Evolutionary conservation across 2,797 vertebrate species (phyloP).

Genomic region (Sebastes cheni): DNA sequence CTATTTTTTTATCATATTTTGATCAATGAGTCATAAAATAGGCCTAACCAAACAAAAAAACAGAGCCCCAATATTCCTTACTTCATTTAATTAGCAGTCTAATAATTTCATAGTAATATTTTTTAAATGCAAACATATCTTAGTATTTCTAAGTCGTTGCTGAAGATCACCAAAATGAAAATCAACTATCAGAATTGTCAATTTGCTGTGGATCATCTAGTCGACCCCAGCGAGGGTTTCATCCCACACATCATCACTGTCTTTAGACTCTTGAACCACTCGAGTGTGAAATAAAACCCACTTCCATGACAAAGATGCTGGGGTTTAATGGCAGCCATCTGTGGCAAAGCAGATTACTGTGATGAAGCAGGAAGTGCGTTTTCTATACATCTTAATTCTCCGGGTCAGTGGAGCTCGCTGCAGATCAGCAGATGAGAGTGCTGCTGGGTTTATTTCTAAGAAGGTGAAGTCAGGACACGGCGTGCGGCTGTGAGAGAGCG

Average conservation of each 20-base stretch:
- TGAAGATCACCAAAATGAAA: not conserved
- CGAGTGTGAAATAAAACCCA: conserved; percentile 8
- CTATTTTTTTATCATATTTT: not conserved
- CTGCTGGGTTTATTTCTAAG: conserved; percentile 12
- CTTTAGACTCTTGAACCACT: not conserved
- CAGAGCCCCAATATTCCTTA: not conserved
- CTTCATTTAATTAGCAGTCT: not conserved
- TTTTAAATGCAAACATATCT: not conserved
- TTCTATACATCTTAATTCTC: conserved; percentile 13
- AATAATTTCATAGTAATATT: not conserved
- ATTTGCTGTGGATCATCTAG: not conserved
- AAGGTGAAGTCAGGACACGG: not conserved
- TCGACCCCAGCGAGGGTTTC: not conserved
- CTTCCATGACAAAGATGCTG: not conserved
- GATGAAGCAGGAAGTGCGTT: conserved; percentile 14
- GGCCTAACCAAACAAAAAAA: not conserved
- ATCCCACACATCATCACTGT: not conserved
- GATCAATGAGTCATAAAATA: not conserved
- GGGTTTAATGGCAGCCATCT: conserved; percentile 24
- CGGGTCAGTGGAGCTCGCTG: conserved; percentile 7
- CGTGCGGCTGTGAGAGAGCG: not conserved
- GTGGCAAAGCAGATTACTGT: conserved; percentile 26
- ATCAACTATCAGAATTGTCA: not conserved
- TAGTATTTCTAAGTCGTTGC: not conserved
- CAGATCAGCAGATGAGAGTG: conserved; percentile 17